Conservation (phyloP, 1,140 invertebrate genomes). For the Sycobia sp. region DNA sequence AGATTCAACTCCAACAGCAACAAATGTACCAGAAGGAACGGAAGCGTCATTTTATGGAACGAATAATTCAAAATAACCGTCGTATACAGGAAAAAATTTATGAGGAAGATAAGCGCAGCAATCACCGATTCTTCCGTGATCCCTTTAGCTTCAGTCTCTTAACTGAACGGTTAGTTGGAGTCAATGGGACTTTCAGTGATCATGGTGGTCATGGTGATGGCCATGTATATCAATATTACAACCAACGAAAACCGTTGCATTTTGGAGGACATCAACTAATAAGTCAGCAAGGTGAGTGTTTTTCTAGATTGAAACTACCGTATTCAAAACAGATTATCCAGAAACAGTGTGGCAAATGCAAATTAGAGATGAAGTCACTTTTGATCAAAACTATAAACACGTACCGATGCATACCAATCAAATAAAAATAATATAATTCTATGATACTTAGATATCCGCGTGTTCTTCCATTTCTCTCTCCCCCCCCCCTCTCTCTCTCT, state of each 20-base stretch:
- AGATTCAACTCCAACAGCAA: too few relatives aligned
- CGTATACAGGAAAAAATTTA: slow-evolving; percentile 13
- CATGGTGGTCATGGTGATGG: slow-evolving; percentile 27
- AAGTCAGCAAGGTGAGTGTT: slow-evolving; percentile 32
- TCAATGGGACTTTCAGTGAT: background rate
- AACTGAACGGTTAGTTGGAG: slow-evolving; percentile 16
- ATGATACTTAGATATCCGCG: too few relatives aligned
- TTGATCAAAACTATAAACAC: too few relatives aligned
- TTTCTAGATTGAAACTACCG: background rate
- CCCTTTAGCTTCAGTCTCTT: slow-evolving; percentile 41
- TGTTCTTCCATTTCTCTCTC: too few relatives aligned
- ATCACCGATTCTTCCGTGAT: slow-evolving; percentile 24
- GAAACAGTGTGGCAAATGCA: background rate
- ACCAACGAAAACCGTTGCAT: slow-evolving; percentile 15
- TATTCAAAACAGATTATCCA: too few relatives aligned
- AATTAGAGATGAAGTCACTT: too few relatives aligned
- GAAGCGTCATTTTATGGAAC: slow-evolving; percentile 18
- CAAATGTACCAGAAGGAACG: slow-evolving; percentile 10
- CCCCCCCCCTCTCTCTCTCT: too few relatives aligned
- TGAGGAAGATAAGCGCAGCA: background rate
- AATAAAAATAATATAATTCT: too few relatives aligned
- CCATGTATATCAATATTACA: slow-evolving; percentile 29
- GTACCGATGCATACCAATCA: too few relatives aligned
- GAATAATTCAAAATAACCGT: background rate
- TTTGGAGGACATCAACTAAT: slow-evolving; percentile 10